Conservation (phyloP, 92 coral and sea anemone species). For the Porites cylindrica region DNA sequence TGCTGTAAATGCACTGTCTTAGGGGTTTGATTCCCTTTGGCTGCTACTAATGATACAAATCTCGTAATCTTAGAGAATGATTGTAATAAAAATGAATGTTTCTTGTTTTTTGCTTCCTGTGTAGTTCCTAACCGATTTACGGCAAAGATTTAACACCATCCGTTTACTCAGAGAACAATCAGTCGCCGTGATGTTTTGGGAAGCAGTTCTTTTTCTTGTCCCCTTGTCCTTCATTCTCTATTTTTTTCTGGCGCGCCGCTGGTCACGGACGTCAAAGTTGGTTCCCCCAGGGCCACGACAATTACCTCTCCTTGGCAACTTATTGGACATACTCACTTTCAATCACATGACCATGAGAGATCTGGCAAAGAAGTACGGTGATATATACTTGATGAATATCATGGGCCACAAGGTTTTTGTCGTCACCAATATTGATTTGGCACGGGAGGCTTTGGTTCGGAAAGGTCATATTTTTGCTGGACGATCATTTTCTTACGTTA, state of each 20-base stretch:
- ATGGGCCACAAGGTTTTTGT: slow-evolving; percentile 43
- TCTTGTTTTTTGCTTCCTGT: no score
- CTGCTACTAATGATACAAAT: no score
- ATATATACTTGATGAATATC: slow-evolving; percentile 54
- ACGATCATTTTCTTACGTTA: slow-evolving; percentile 45
- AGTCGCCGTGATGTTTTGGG: neutral
- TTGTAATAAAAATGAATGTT: no score
- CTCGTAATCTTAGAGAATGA: no score
- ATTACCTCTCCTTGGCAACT: slow-evolving; percentile 72
- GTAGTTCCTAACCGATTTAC: no score
- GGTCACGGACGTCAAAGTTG: slow-evolving; percentile 8
- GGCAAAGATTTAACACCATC: no score
- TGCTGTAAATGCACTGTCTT: no score
- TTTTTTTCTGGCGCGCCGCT: neutral
- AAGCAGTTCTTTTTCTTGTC: neutral
- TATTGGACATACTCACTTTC: slow-evolving; percentile 53
- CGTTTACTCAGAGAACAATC: no score
- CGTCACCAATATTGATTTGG: slow-evolving; percentile 60
- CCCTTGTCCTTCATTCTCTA: neutral
- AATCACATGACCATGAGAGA: slow-evolving; percentile 58
- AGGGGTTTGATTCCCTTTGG: no score
- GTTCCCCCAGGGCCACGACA: slow-evolving; percentile 72
- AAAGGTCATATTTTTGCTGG: slow-evolving; percentile 71
- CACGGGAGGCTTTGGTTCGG: slow-evolving; percentile 66
- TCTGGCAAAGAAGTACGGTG: slow-evolving; percentile 69